phyloP scores from a whole-genome alignment of 30 jellyfish, hydroid and myxozoan genomes.

The Morbakka virulenta region DNA sequence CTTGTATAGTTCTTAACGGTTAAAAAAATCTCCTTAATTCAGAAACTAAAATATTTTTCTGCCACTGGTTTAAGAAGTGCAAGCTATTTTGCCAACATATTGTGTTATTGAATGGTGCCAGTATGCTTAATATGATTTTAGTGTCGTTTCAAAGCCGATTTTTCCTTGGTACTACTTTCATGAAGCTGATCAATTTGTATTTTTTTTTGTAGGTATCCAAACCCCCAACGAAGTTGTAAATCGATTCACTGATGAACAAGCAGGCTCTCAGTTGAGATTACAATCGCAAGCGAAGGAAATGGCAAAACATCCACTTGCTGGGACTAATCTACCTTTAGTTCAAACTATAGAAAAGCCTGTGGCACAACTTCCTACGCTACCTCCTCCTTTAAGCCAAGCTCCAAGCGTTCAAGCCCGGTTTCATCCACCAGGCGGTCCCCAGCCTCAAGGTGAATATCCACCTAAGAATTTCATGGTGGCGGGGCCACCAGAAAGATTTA shows the following conservation, averaged over 20 bases:
- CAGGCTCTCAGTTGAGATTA: background rate
- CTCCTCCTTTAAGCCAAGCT: slow-evolving; percentile 93
- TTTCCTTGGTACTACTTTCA: background rate
- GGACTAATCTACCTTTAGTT: slow-evolving; percentile 45
- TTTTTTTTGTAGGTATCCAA: slow-evolving; percentile 72
- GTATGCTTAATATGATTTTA: too few species aligned
- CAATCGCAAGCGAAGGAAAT: slow-evolving; percentile 5
- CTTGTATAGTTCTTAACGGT: too few species aligned
- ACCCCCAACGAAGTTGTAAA: slow-evolving; percentile 87
- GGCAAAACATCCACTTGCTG: slow-evolving; percentile 37
- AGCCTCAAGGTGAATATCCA: too few species aligned
- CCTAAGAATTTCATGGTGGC: too few species aligned
- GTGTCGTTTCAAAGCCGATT: too few species aligned
- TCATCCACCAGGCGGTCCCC: too few species aligned
- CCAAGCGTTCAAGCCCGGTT: slow-evolving; percentile 68
- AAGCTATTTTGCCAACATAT: too few species aligned
- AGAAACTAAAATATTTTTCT: too few species aligned
- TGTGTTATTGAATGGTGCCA: too few species aligned
- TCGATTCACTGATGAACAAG: slow-evolving; percentile 62
- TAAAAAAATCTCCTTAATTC: too few species aligned
- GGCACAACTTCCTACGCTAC: slow-evolving; percentile 85
- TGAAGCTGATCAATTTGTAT: background rate
- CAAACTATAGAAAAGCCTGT: slow-evolving; percentile 29
- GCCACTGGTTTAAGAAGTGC: too few species aligned
- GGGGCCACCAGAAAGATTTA: too few species aligned